Base-by-base conservation (phyloP, 2,888 invertebrate genomes). In the Oscheius sp. region DNA sequence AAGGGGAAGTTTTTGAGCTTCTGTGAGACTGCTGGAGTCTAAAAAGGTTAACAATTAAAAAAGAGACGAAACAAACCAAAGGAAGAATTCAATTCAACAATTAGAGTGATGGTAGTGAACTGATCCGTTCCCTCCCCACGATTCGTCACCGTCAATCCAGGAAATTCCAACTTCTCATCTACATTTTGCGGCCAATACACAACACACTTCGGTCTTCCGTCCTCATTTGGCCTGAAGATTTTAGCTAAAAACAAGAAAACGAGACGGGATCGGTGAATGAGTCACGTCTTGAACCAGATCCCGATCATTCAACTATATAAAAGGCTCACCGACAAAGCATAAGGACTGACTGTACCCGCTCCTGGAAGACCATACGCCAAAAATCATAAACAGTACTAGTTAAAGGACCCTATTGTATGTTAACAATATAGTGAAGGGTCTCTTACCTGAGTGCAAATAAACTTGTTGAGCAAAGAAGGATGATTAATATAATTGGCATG, bases 331-430 rank as follows among this genome's bases (percentile, higher is more conserved):
- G 68, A 70, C 79, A 79, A 0, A 79, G 20, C 79, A 79, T 79
- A 1, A 79, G 50, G 67, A 79, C 75, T 8, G 59, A 68, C 22
- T 61, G 57, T 6, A 72, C 71, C 33, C 74, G 51, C 87, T 97
- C 96, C 88, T 97, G 96, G 93, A 95, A 96, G 51, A 96, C 92
- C 97, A 97, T 97, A 78, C 93, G 91, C 96, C 96, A 97, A 88
- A 97, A 96, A 87, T 96, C 96, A 72, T 91, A 91, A 59, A 94
- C 90, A 0, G 97, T 97, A 74, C 92, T 91, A 32, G 92, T 91
- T 76, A 97, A 90, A 87, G 95, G 95, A 64, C 97, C 91, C 89
- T 95, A 94, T 36, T 68, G 32, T 2, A 12, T 38, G 45, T 26
- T 12, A n/a, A n/a, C 30, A 24, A 6, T 8, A 44, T 17, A 2